These are phyloP conservation scores for Darevskia nairensis DNA, from an alignment of 2,797 vertebrate genomes.

Conservation along the genomic window DNA sequence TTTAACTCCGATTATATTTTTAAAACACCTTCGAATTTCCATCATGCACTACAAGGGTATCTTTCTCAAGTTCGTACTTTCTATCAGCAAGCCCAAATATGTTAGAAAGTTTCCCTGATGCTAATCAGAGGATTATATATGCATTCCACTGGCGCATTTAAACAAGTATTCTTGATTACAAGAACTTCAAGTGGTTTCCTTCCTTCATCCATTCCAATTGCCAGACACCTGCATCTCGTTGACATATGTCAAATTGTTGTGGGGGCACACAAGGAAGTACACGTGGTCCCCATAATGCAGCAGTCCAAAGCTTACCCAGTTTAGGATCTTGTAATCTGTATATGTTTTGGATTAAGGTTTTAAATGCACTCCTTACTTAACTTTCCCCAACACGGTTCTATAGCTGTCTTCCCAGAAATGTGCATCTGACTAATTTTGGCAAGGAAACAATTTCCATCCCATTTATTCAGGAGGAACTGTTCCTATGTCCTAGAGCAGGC, in stretches of 20 bases:
- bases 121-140: slow-evolving; percentile 32
- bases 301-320: slow-evolving; percentile 17
- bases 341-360: not conserved
- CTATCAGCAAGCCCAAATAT: slow-evolving; percentile 33
- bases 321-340: slow-evolving; percentile 29
- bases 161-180: slow-evolving; percentile 42
- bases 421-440: not conserved
- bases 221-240: slow-evolving; percentile 41
- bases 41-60: not conserved
- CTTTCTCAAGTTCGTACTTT: not conserved
- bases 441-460: slow-evolving; percentile 45
- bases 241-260: slow-evolving; percentile 9
- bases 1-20: not conserved
- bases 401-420: not conserved
- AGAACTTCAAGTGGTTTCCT: slow-evolving; percentile 29
- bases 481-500: not conserved
- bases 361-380: not conserved
- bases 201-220: not conserved
- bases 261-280: not conserved
- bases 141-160: slow-evolving; percentile 29
- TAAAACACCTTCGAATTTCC: slow-evolving; percentile 23
- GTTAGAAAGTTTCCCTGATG: slow-evolving; percentile 17
- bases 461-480: slow-evolving; percentile 48
- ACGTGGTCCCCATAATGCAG: not conserved
- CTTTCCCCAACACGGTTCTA: not conserved